Evolutionary conservation across 2,797 vertebrate genomes (phyloP).

Genomic region (Bovichtus variegatus): DNA sequence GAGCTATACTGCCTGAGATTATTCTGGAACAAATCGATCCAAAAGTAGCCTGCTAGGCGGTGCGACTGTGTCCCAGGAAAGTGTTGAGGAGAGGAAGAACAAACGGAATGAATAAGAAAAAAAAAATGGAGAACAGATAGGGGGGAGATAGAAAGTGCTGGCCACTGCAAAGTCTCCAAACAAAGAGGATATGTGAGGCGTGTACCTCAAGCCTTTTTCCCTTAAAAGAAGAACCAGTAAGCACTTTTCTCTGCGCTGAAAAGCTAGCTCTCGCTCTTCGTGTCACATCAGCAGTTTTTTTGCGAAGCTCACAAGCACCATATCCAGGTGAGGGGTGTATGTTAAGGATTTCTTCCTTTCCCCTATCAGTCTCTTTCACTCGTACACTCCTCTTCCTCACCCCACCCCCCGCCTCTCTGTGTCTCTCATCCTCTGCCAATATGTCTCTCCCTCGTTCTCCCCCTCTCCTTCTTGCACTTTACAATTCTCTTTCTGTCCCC

Average conservation of each 20-base stretch:
- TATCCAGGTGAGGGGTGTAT: slow-evolving; percentile 84
- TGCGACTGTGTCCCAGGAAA: slow-evolving; percentile 75
- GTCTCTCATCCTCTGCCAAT: slow-evolving; percentile 79
- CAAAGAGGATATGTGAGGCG: slow-evolving; percentile 87
- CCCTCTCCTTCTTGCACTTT: slow-evolving; percentile 68
- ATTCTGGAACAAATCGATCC: slow-evolving; percentile 83
- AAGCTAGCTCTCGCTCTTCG: slow-evolving; percentile 82
- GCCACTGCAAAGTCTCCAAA: slow-evolving; percentile 88
- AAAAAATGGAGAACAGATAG: slow-evolving; percentile 80
- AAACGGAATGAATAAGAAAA: slow-evolving; percentile 84
- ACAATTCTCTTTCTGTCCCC: slow-evolving; percentile 78
- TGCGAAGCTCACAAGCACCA: slow-evolving; percentile 80
- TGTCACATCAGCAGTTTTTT: slow-evolving; percentile 88
- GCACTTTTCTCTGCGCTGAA: slow-evolving; percentile 87
- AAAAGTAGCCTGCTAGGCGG: slow-evolving; percentile 73
- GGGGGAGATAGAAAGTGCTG: slow-evolving; percentile 86
- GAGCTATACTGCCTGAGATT: slow-evolving; percentile 69
- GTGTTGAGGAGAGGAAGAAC: slow-evolving; percentile 77
- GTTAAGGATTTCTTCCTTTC: slow-evolving; percentile 81
- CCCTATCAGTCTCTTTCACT: slow-evolving; percentile 80
- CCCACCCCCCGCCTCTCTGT: slow-evolving; percentile 51
- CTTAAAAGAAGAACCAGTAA: slow-evolving; percentile 87
- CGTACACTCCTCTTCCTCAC: slow-evolving; percentile 58
- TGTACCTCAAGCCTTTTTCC: slow-evolving; percentile 87
- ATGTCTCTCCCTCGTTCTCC: slow-evolving; percentile 56